phyloP scores from a whole-genome alignment of 2,888 invertebrate genomes.

The Chelonus formosanus region DNA sequence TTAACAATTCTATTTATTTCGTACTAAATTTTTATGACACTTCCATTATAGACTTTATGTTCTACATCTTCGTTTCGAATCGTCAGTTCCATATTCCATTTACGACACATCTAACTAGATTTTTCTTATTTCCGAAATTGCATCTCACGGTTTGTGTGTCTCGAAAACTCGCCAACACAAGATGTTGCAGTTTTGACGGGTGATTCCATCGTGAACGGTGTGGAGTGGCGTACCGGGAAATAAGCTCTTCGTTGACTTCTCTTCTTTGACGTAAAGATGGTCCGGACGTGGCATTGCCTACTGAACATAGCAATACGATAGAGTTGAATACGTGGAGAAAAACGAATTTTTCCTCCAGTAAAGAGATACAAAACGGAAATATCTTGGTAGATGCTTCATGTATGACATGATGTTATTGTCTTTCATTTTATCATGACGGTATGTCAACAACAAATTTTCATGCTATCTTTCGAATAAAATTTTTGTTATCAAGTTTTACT shows the following conservation, averaged over 20 bases:
- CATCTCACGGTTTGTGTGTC: neutral
- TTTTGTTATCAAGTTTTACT: no score
- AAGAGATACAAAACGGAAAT: neutral
- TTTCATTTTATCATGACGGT: neutral
- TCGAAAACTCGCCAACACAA: neutral
- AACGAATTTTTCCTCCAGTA: neutral
- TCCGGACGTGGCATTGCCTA: conserved; percentile 20
- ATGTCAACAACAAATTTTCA: neutral
- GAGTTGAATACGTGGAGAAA: neutral
- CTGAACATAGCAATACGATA: conserved; percentile 7
- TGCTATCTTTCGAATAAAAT: neutral
- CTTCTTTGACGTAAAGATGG: conserved; percentile 47
- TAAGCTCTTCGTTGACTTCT: conserved; percentile 51
- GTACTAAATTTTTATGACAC: conserved; percentile 2
- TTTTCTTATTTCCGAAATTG: neutral
- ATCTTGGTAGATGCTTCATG: neutral
- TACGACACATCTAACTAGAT: neutral
- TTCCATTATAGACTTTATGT: neutral
- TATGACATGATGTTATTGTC: conserved; percentile 2
- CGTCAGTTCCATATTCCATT: conserved; percentile 5
- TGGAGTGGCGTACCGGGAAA: conserved; percentile 50
- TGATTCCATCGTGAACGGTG: conserved; percentile 40
- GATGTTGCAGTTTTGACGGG: conserved; percentile 48
- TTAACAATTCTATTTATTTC: neutral
- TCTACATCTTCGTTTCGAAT: neutral